Base-by-base conservation (phyloP, 1,140 invertebrate genomes). In the Eubasilissa regina region DNA sequence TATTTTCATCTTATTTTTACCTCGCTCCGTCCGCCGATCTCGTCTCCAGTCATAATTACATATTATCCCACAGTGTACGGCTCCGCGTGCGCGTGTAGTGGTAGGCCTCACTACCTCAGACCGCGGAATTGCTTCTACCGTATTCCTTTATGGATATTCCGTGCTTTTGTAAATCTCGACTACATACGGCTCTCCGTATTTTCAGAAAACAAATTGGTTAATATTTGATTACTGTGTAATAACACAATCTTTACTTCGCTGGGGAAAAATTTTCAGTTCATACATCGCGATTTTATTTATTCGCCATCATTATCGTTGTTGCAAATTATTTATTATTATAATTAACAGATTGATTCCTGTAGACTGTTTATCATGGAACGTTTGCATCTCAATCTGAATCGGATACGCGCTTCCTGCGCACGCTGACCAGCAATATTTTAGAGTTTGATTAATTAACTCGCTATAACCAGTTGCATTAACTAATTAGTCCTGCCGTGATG, bases 21-120 rank as follows among this genome's bases (percentile, higher is more conserved):
- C 79, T 76, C 60, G 43, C 74, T 70, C 81, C 72, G 75, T 55
- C 81, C 60, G 81, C 74, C 81, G 78, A 79, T 81, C 81, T 82
- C 81, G 76, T 82, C 81, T 79, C 60, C 45, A 55, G 56, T 80
- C 79, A 78, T 83, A 83, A 80, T 83, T 83, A 80, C 81, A 75
- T 80, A 82, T 82, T 82, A 82, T 82, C 81, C 81, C 81, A 82
- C 81, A 80, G 75, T 78, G 66, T 51, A 48, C 58, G 62, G 56
- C 75, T 73, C 66, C 75, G 43, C 45, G 53, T 73, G 53, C 72
- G 25, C 66, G 13, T 70, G 47, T 35, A 43, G 43, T 7, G 9
- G 35, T 75, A 56, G 56, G 45, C 47, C 75, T 51, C 75, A 51
- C 55, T 55, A 68, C 75, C 66, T 47, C 72, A 73, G 70, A 68